These are phyloP conservation scores for Dasysyrphus tricinctus DNA, from an alignment of 2,888 invertebrate species.

Conservation along the genomic window DNA sequence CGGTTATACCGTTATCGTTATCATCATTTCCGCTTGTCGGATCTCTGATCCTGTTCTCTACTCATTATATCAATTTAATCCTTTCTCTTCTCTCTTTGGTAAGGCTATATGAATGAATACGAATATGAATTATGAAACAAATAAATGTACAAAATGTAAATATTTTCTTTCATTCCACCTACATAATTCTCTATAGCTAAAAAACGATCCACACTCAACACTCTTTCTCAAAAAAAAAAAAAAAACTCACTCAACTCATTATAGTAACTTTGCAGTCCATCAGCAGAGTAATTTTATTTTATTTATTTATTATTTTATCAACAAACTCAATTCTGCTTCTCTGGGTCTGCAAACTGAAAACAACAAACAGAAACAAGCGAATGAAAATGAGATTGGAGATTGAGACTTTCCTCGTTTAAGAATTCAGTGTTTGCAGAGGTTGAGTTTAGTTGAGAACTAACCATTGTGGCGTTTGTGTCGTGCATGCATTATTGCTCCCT, in stretches of 20 bases:
- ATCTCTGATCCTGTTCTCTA: not conserved
- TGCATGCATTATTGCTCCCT: not conserved
- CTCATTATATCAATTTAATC: not conserved
- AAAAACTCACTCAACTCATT: slow-evolving; percentile 3
- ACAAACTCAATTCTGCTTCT: not conserved
- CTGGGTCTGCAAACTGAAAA: slow-evolving; percentile 9
- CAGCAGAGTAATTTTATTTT: not conserved
- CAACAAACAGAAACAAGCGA: not conserved
- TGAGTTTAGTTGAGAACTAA: slow-evolving; percentile 70
- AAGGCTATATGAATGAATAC: not conserved
- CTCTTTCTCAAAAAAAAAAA: not conserved
- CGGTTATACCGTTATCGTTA: not conserved
- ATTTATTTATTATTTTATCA: slow-evolving; percentile 12
- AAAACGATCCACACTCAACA: slow-evolving; percentile 9
- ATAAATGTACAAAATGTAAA: not conserved
- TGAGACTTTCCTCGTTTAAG: slow-evolving; percentile 56
- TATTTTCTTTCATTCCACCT: not conserved
- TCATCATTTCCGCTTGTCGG: slow-evolving; percentile 10
- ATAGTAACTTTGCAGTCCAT: not conserved
- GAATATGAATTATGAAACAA: not conserved
- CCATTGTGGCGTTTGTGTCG: slow-evolving; percentile 51
- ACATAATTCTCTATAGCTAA: not conserved
- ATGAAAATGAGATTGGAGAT: not conserved
- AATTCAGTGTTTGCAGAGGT: slow-evolving; percentile 58
- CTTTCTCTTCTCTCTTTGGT: not conserved